phyloP scores from a whole-genome alignment of 2,113 vertebrate species.

The Cyrtonyx montezumae region DNA sequence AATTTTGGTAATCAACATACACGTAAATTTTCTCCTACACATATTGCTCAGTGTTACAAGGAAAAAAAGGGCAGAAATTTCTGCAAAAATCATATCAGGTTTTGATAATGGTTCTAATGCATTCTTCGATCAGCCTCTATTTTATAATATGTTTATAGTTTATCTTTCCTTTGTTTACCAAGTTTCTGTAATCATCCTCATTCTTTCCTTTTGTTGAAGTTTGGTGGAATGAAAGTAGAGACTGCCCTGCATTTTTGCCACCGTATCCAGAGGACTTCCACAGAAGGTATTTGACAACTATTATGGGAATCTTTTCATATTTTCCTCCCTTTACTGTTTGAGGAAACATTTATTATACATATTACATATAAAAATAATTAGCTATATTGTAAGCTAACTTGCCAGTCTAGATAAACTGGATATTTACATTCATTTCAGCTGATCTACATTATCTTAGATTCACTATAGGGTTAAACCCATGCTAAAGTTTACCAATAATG shows the following conservation, averaged over 20 bases:
- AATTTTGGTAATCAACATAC: not conserved
- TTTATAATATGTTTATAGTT: not conserved
- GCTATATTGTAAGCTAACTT: not conserved
- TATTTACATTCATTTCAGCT: not conserved
- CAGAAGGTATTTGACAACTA: not conserved
- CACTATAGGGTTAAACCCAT: not conserved
- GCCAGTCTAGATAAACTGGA: not conserved
- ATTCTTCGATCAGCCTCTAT: not conserved
- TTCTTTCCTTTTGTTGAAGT: not conserved
- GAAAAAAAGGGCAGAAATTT: not conserved
- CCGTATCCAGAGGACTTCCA: not conserved
- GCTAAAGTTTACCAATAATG: fast-evolving
- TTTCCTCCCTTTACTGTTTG: not conserved
- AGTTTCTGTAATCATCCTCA: not conserved
- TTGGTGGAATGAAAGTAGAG: not conserved
- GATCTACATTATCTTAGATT: not conserved
- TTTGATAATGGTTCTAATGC: not conserved
- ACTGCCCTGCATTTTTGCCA: not conserved
- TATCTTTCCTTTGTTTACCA: not conserved
- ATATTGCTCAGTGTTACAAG: fast-evolving
- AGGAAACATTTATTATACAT: not conserved
- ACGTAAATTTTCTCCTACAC: not conserved
- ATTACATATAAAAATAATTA: not conserved
- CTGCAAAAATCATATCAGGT: not conserved
- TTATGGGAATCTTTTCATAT: not conserved